Base-by-base conservation (phyloP, 2,888 invertebrate genomes). In the Dolomedes plantarius region DNA sequence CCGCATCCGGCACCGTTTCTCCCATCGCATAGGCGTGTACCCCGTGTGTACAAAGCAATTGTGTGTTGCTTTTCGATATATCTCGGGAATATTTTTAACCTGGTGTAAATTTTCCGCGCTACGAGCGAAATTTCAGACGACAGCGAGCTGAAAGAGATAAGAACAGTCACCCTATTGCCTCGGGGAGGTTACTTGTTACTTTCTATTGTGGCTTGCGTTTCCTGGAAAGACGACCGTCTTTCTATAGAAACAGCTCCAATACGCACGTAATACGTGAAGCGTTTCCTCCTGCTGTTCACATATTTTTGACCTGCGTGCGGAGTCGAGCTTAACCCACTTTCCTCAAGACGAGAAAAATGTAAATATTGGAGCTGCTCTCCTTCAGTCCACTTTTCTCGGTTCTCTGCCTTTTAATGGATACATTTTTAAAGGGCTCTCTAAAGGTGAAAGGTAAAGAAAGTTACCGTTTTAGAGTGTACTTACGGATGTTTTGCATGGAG, bases 251-350 rank as follows among this genome's bases (percentile, higher is more conserved):
- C 11, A 11, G 6, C 56, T 56, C 16, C 56, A 23, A 16, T 56
- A 16, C 56, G 56, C 56, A 23, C 23, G 23, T 56, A 56, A 56
- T 11, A 56, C 19, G 56, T 11, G 2, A 16, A 46, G 6, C 3
- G 3, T 56, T 56, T 56, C 56, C 16, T 56, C 56, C 56, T 23
- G 56, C 56, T 56, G 56, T 46, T 46, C 56, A 56, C 56, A 56
- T 23, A 46, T 11, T 46, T 46, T 46, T 46, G 1, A 56, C 56
- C 16, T 3, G 23, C 56, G 56, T 56, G 56, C 23, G 23, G 23
- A 56, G 3, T 46, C 56, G 56, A 23, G 23, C 16, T 56, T 56
- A 56, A 23, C 56, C 56, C 23, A 56, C 56, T 56, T 56, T 56
- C 23, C 19, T 23, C 3, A 3, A 56, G 56, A 23, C 23, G 56